phyloP scores from a whole-genome alignment of 1,140 invertebrate genomes.

The Zaprionus ornatus region DNA sequence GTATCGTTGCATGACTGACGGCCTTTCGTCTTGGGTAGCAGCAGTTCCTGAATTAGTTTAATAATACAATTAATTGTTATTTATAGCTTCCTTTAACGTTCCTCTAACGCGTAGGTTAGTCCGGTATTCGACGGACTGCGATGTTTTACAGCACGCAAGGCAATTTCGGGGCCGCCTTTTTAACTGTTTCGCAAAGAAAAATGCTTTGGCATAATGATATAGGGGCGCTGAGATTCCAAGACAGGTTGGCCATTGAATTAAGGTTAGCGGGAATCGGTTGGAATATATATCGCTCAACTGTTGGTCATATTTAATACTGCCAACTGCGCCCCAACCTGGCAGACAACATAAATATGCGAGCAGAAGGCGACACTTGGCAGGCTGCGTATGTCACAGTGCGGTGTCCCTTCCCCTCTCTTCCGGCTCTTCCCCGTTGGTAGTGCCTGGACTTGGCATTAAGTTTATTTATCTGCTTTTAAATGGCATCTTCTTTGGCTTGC shows the following conservation, averaged over 20 bases:
- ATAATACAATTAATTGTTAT: constrained; percentile 82
- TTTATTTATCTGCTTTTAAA: constrained; percentile 80
- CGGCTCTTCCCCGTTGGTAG: neutral
- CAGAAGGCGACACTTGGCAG: constrained; percentile 33
- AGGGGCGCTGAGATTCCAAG: constrained; percentile 6
- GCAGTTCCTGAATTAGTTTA: constrained; percentile 68
- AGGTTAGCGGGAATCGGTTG: neutral
- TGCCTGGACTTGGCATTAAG: constrained; percentile 60
- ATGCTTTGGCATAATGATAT: constrained; percentile 52
- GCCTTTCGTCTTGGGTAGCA: constrained; percentile 59
- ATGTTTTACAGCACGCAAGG: constrained; percentile 69
- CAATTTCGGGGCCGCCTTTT: constrained; percentile 15
- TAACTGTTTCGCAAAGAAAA: constrained; percentile 51
- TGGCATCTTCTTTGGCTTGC: constrained; percentile 70
- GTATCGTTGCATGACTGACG: constrained; percentile 74
- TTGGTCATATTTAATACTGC: neutral
- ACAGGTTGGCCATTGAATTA: neutral
- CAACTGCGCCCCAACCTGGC: neutral
- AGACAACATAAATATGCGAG: constrained; percentile 41
- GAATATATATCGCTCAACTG: neutral
- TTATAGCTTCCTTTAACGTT: constrained; percentile 72
- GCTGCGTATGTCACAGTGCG: constrained; percentile 34
- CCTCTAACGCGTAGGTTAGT: constrained; percentile 16
- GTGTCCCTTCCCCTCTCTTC: neutral
- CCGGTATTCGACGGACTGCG: constrained; percentile 19